phyloP scores from a whole-genome alignment of 2,797 vertebrate genomes.

The Semotilus atromaculatus region DNA sequence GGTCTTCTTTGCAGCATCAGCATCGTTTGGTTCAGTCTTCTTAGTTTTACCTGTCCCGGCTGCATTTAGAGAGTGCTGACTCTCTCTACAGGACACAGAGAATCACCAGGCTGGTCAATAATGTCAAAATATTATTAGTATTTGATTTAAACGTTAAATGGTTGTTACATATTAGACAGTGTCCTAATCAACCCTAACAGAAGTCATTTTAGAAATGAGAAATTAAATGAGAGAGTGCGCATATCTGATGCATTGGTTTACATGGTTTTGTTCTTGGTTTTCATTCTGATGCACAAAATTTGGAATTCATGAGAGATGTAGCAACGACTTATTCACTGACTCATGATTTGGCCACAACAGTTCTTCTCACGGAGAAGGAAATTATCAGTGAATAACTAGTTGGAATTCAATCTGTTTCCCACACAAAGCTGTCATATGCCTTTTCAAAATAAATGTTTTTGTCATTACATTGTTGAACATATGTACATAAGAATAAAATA shows the following conservation, averaged over 20 bases:
- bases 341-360: not conserved
- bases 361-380: not conserved
- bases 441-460: no score
- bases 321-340: not conserved
- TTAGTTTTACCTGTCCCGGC: slow-evolving; percentile 57
- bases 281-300: not conserved
- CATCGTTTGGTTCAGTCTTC: slow-evolving; percentile 59
- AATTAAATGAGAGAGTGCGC: not conserved
- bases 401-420: not conserved
- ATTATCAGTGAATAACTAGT: not conserved
- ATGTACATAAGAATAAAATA: no score
- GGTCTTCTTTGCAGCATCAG: slow-evolving; percentile 47
- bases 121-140: not conserved
- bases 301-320: not conserved
- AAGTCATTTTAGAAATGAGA: not conserved
- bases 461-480: no score
- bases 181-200: not conserved
- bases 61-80: slow-evolving; percentile 42
- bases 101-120: not conserved
- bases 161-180: not conserved
- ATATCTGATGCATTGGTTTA: not conserved
- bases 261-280: not conserved
- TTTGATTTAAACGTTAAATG: not conserved
- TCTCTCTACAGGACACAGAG: slow-evolving; percentile 37
- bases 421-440: not conserved